These are phyloP conservation scores for Andrena praecox DNA, from an alignment of 2,888 invertebrate species.

Conservation along the genomic window DNA sequence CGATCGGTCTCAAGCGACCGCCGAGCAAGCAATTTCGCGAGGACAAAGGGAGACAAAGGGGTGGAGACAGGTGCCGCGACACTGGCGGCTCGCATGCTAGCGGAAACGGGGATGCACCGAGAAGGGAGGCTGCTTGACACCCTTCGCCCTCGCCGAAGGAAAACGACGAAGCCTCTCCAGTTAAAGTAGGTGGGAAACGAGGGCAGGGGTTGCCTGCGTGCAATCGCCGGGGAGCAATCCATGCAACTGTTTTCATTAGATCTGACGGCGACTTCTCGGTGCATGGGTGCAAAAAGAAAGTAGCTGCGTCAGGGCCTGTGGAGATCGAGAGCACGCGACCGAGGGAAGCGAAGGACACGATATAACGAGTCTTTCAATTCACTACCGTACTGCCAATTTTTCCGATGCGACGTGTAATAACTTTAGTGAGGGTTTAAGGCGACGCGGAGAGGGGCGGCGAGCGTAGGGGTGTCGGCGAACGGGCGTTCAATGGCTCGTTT, in stretches of 20 bases:
- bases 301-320: no score
- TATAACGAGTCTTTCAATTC: slow-evolving; percentile 79
- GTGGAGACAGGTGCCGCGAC: background rate
- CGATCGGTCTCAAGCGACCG: slow-evolving; percentile 29
- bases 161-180: background rate
- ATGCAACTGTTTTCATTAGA: background rate
- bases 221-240: background rate
- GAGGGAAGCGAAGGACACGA: slow-evolving; percentile 39
- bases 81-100: background rate
- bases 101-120: slow-evolving; percentile 1
- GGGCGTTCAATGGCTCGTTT: slow-evolving; percentile 22
- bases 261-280: background rate
- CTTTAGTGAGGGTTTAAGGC: slow-evolving; percentile 58
- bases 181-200: background rate
- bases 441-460: slow-evolving; percentile 34
- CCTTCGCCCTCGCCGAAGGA: background rate
- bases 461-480: slow-evolving; percentile 3
- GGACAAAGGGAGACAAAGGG: background rate
- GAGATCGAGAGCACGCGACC: slow-evolving; percentile 32
- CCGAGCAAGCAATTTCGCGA: slow-evolving; percentile 23
- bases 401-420: slow-evolving; percentile 73
- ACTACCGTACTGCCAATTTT: slow-evolving; percentile 82
- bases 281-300: background rate
- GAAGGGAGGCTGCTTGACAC: background rate
- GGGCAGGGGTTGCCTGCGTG: background rate